A percentile compares a stretch with the other conserved stretches of the same genome.
phyloP scores from a whole-genome alignment of 1,140 invertebrate species.

The Phthorimaea operculella region DNA sequence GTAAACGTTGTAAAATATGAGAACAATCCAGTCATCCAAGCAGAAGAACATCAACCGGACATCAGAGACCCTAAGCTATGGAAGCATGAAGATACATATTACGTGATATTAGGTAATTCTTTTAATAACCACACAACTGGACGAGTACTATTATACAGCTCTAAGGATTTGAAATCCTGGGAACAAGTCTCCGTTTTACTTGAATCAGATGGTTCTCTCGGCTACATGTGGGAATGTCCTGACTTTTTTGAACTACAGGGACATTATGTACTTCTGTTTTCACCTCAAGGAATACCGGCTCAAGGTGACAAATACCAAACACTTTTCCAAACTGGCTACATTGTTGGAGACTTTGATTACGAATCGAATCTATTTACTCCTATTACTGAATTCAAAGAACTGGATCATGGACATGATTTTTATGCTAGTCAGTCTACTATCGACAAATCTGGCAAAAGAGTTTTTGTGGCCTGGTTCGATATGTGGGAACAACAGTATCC shows the following conservation, averaged over 20 bases:
- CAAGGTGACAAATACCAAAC: conserved; percentile 54
- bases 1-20: conserved; percentile 36
- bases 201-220: conserved; percentile 41
- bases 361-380: conserved; percentile 31
- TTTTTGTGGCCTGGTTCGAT: conserved; percentile 51
- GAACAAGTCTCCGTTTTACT: conserved; percentile 33
- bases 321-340: conserved; percentile 53
- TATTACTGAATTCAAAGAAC: conserved; percentile 36
- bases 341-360: conserved; percentile 51
- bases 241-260: conserved; percentile 52
- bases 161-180: conserved; percentile 44
- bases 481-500: conserved; percentile 58
- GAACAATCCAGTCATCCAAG: conserved; percentile 41
- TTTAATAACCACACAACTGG: conserved; percentile 37
- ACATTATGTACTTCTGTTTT: conserved; percentile 48
- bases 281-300: conserved; percentile 48
- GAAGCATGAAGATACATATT: conserved; percentile 44
- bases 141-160: conserved; percentile 44
- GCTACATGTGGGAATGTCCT: conserved; percentile 60
- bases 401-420: conserved; percentile 58
- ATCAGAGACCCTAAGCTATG: conserved; percentile 60
- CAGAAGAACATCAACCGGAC: conserved; percentile 34
- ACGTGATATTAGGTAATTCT: conserved; percentile 56
- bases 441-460: conserved; percentile 30
- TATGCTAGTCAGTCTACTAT: conserved; percentile 55